Evolutionary conservation across 2,888 invertebrate species (phyloP).

Genomic region (Cataglyphis albicans): DNA sequence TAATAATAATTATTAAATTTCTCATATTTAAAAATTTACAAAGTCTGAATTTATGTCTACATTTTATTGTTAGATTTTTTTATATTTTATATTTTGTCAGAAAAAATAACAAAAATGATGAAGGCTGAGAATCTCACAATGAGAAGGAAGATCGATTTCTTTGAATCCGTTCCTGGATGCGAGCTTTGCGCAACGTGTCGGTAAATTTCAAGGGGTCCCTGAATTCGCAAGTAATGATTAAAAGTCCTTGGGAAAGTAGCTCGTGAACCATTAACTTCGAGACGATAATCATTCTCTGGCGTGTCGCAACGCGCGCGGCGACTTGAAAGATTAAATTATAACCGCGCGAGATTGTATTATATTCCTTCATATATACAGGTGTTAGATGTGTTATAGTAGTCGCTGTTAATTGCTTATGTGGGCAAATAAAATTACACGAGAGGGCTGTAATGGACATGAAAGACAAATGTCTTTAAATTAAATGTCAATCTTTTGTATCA

Average conservation of each 20-base stretch:
- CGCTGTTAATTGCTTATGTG: conserved; percentile 32
- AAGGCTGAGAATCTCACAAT: background rate
- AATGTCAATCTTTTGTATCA: background rate
- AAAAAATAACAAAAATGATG: background rate
- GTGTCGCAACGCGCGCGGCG: conserved; percentile 37
- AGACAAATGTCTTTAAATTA: background rate
- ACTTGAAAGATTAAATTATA: conserved; percentile 53
- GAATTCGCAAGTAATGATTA: conserved; percentile 63
- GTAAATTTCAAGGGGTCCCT: conserved; percentile 35
- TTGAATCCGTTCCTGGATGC: conserved; percentile 44
- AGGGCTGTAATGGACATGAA: background rate
- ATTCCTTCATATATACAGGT: background rate
- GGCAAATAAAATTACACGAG: conserved; percentile 25
- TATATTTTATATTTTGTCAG: background rate
- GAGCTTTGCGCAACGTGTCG: conserved; percentile 60
- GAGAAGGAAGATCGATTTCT: background rate
- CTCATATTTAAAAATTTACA: background rate
- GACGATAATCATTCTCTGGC: conserved; percentile 38
- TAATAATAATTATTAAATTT: too few species aligned
- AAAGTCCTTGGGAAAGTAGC: conserved; percentile 60
- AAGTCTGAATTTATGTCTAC: background rate
- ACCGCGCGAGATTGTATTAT: conserved; percentile 34
- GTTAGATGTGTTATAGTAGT: conserved; percentile 27
- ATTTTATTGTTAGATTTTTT: background rate
- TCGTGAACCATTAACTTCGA: conserved; percentile 53